A percentile compares a stretch with the other conserved stretches of the same genome.
These are phyloP conservation scores for Phytoseiulus persimilis DNA, from an alignment of 2,888 invertebrate genomes.

Conservation along the genomic window DNA sequence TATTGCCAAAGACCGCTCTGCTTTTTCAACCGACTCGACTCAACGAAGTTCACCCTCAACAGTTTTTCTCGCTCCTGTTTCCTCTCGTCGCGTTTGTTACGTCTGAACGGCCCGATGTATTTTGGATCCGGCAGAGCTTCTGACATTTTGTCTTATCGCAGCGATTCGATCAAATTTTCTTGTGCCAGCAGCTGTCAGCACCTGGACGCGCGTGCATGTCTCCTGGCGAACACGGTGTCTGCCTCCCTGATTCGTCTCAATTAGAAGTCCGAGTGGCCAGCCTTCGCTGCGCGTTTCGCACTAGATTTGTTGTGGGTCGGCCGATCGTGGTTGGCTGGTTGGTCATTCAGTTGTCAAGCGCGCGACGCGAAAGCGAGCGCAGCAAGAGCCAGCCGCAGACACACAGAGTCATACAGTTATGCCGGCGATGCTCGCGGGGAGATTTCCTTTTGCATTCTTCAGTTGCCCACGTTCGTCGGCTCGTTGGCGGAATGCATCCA, in stretches of 20 bases:
- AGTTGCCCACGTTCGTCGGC: not conserved
- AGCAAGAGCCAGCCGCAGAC: not conserved
- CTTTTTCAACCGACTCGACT: not conserved
- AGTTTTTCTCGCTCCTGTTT: not conserved
- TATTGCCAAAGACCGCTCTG: not conserved
- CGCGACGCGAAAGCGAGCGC: not conserved
- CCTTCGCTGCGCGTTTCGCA: no score
- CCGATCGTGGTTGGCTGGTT: not conserved
- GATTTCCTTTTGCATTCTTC: not conserved
- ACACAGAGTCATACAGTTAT: not conserved
- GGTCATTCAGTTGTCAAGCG: not conserved
- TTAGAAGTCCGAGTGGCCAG: not conserved
- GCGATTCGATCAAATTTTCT: not conserved
- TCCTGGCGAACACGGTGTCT: not conserved
- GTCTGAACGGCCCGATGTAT: not conserved
- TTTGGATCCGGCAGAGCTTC: not conserved
- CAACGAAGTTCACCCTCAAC: not conserved
- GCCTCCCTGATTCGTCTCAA: not conserved
- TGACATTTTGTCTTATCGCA: not conserved
- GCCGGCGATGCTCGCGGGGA: not conserved
- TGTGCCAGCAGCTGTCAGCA: not conserved
- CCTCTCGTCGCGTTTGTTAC: not conserved
- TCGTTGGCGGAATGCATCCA: slow-evolving; percentile 5
- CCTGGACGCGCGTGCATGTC: not conserved
- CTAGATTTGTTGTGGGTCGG: not conserved